Evolutionary conservation across 2,113 vertebrate genomes (phyloP).

Genomic region (Tetraodon nigroviridis): DNA sequence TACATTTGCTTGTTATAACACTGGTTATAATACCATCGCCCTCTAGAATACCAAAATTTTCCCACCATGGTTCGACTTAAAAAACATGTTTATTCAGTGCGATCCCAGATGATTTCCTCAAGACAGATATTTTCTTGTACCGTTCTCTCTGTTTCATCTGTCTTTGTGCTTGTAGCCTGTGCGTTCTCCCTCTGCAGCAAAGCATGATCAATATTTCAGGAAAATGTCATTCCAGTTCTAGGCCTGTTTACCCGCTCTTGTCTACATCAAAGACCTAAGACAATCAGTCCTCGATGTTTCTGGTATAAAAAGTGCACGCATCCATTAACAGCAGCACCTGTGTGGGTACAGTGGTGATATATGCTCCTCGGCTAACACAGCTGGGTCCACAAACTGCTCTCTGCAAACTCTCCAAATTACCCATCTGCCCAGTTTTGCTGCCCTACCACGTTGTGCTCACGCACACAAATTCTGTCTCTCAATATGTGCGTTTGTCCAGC

Average conservation of each 20-base stretch:
- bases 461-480: constrained; percentile 33
- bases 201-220: constrained; percentile 71
- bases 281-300: constrained; percentile 18
- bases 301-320: constrained; percentile 1
- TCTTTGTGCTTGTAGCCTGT: constrained; percentile 31
- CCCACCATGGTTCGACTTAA: constrained; percentile 18
- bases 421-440: constrained; percentile 63
- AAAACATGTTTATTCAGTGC: constrained; percentile 20
- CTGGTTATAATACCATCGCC: neutral
- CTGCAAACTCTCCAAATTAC: constrained; percentile 55
- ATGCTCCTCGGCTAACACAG: constrained; percentile 55
- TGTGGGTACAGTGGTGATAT: no score
- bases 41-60: constrained; percentile 31
- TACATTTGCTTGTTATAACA: neutral
- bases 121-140: constrained; percentile 27
- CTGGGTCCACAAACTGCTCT: constrained; percentile 51
- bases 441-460: constrained; percentile 41
- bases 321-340: neutral
- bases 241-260: constrained; percentile 56
- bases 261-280: constrained; percentile 41
- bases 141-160: constrained; percentile 39
- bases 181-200: constrained; percentile 31
- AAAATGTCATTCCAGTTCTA: constrained; percentile 65
- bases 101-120: constrained; percentile 8
- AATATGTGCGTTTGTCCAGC: constrained; percentile 36